phyloP scores from a whole-genome alignment of 2,113 vertebrate genomes.

The Lycaon pictus region DNA sequence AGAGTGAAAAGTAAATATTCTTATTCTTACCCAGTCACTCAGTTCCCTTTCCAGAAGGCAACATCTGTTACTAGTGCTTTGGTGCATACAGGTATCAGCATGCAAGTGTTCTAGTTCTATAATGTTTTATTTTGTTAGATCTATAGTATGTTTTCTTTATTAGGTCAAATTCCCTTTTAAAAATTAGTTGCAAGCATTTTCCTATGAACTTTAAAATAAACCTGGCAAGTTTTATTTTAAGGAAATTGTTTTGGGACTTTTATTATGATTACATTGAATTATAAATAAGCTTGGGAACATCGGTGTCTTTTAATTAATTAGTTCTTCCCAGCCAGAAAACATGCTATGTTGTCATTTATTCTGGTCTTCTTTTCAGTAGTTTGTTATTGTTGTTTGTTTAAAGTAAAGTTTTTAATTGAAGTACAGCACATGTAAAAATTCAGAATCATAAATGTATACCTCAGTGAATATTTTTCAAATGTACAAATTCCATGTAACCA shows the following conservation, averaged over 20 bases:
- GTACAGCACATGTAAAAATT: not conserved
- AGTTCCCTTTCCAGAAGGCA: not conserved
- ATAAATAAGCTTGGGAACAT: not conserved
- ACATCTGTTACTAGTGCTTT: not conserved
- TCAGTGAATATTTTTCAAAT: not conserved
- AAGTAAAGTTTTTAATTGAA: not conserved
- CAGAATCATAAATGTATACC: not conserved
- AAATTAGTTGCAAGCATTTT: not conserved
- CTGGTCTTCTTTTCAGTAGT: not conserved
- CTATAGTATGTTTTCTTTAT: not conserved
- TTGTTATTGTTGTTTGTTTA: not conserved
- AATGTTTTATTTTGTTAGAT: not conserved
- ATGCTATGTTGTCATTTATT: not conserved
- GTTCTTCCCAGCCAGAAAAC: not conserved
- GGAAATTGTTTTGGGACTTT: not conserved
- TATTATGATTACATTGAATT: not conserved
- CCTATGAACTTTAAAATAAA: slow-evolving; percentile 3
- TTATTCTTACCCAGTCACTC: not conserved
- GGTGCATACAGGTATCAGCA: not conserved
- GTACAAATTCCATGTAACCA: not conserved
- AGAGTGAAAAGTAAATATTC: not conserved
- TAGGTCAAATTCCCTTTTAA: not conserved
- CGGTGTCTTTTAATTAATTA: not conserved
- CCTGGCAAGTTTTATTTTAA: not conserved
- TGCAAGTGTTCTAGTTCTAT: not conserved